Evolutionary conservation across 2,797 vertebrate species (phyloP).

Genomic region (Sebastes dallii): DNA sequence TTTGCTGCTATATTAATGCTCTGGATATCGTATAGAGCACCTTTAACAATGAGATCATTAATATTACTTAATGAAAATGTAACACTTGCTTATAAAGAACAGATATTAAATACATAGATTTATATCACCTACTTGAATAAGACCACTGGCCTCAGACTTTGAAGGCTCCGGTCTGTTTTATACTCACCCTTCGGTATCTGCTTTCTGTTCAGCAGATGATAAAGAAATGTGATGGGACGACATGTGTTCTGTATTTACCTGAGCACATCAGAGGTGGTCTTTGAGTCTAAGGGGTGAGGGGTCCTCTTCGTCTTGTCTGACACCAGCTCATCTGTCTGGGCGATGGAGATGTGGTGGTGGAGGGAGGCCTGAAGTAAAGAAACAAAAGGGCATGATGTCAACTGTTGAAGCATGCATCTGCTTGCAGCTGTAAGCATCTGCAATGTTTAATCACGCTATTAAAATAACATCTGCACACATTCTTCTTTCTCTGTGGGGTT

Average conservation of each 20-base stretch:
- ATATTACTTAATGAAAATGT: background rate
- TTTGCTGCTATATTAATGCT: too few relatives aligned
- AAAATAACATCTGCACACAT: background rate
- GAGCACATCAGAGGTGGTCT: conserved; percentile 98
- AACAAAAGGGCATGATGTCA: background rate
- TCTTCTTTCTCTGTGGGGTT: background rate
- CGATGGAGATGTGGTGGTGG: conserved; percentile 96
- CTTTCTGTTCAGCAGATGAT: background rate
- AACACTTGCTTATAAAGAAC: background rate
- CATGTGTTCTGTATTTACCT: conserved; percentile 81
- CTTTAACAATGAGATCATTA: background rate
- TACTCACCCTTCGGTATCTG: background rate
- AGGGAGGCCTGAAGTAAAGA: conserved; percentile 88
- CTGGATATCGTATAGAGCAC: too few relatives aligned
- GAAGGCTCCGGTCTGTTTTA: background rate
- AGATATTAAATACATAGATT: background rate
- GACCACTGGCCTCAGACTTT: background rate
- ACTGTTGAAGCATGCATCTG: background rate
- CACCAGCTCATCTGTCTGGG: conserved; percentile 92
- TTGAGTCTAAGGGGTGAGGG: conserved; percentile 96
- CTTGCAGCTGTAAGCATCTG: background rate
- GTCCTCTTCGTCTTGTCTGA: conserved; percentile 91
- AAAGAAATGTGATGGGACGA: background rate
- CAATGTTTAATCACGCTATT: background rate
- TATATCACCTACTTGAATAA: background rate